phyloP scores from a whole-genome alignment of 2,797 vertebrate genomes.

The Poecilia wingei region DNA sequence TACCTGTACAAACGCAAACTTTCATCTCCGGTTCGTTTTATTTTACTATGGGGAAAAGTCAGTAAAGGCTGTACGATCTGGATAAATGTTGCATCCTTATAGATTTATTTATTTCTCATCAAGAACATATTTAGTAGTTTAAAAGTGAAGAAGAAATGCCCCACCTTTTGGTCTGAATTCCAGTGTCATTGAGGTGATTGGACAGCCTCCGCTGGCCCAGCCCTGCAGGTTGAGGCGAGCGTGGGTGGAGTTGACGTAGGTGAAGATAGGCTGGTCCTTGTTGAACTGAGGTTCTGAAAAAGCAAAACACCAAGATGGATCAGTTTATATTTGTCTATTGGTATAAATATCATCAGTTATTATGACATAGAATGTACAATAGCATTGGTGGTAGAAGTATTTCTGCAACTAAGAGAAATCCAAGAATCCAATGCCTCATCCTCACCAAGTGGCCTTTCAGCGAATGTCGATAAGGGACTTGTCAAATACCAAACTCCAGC shows the following conservation, averaged over 20 bases:
- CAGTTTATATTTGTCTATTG: background rate
- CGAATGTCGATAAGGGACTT: background rate
- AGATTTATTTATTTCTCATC: background rate
- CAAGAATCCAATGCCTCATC: background rate
- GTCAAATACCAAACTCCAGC: background rate
- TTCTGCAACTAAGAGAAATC: background rate
- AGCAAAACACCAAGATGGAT: background rate
- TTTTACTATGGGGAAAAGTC: background rate
- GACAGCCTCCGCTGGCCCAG: constrained; percentile 96
- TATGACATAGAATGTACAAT: background rate
- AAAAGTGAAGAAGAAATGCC: background rate
- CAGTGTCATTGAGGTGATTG: constrained; percentile 89
- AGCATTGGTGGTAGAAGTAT: background rate
- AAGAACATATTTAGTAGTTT: background rate
- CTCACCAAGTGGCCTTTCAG: background rate
- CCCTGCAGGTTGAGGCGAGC: constrained; percentile 96
- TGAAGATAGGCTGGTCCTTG: constrained; percentile 97
- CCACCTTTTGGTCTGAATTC: constrained; percentile 93
- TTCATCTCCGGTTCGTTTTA: background rate
- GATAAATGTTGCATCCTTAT: background rate
- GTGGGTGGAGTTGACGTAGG: constrained; percentile 97
- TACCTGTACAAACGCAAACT: constrained; percentile 67
- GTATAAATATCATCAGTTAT: background rate
- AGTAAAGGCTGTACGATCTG: background rate
- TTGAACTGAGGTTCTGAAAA: constrained; percentile 93